Base-by-base conservation (phyloP, 2,113 vertebrate genomes). In the Accipiter virgatus region DNA sequence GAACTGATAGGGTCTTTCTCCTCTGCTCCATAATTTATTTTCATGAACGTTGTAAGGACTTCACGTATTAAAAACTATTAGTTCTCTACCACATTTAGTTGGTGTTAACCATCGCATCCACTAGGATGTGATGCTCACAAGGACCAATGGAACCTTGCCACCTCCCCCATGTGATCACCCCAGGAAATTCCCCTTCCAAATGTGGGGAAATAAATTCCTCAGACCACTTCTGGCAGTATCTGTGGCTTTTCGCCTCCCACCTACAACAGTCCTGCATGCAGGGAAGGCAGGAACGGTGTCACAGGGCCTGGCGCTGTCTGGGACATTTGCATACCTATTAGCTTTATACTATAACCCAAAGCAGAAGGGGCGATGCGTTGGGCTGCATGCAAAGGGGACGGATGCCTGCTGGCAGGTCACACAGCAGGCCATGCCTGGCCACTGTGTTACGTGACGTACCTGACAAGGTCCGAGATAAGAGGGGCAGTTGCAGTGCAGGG, bases 281-380 rank as follows among this genome's bases (percentile, higher is more conserved):
- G 32, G 29, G 55, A 94, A 89, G 38, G 38, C 61, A 87, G 45
- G 58, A 75, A 40, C 0, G 0, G 16, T 7, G 0, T 48, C 70
- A 52, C 66, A 48, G 20, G 40, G 58, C 22, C 66, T 55, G 62
- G 61, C 2, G 10, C 56, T 88, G 61, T 11, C 88, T 80, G 40
- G 27, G 40, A 31, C 53, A 7, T 11, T 36, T 32, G 15, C 38
- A 58, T 55, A 82, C 55, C 52, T 63, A n/a, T 70, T 59, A 65
- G 66, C 27, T 59, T 38, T 32, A 22, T 7, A 5, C 25, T 16
- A 11, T 86, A 86, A 82, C 66, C 66, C 77, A 70, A 61, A 89
- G 85, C 77, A 94, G 86, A 92, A 90, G 71, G 59, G 19, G 40
- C 16, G 72, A 92, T 7, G 40, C 61, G 81, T 79, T 32, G n/a